Percentiles rank a stretch among this genome's conserved stretches.
These are phyloP conservation scores for Climacteris rufus DNA, from an alignment of 2,113 vertebrate genomes.

Conservation along the genomic window DNA sequence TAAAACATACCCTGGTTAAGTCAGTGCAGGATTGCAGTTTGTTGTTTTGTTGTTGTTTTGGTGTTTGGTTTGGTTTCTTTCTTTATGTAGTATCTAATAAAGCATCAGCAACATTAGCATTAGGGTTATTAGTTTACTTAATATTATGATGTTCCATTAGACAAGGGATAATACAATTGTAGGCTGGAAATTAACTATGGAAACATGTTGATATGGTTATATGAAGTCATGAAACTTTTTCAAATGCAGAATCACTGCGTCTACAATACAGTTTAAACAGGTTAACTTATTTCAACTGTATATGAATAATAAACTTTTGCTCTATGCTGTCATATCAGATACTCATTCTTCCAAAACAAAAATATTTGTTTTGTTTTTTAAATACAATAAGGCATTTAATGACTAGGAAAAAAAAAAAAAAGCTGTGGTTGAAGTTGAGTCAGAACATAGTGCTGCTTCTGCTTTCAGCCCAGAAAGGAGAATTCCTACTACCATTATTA, in stretches of 20 bases:
- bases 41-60: neutral
- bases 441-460: neutral
- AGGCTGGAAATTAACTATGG: conserved; percentile 61
- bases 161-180: conserved; percentile 53
- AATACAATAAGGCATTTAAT: neutral
- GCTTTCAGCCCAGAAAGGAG: neutral
- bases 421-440: neutral
- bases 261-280: conserved; percentile 36
- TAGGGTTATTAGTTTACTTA: conserved; percentile 61
- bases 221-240: conserved; percentile 61
- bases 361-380: neutral
- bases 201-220: conserved; percentile 61
- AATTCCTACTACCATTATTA: neutral
- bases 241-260: conserved; percentile 29
- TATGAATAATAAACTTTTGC: conserved; percentile 38
- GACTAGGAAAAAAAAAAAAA: neutral
- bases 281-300: conserved; percentile 41
- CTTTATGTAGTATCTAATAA: conserved; percentile 41
- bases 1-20: neutral
- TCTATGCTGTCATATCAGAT: conserved; percentile 38
- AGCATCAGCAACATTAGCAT: conserved; percentile 53
- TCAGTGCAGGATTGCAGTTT: neutral
- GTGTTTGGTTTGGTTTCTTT: neutral
- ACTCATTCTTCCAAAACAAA: neutral
- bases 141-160: conserved; percentile 57